phyloP scores from a whole-genome alignment of 30 jellyfish, hydroid and myxozoan genomes.

The Hydractinia symbiolongicarpus region DNA sequence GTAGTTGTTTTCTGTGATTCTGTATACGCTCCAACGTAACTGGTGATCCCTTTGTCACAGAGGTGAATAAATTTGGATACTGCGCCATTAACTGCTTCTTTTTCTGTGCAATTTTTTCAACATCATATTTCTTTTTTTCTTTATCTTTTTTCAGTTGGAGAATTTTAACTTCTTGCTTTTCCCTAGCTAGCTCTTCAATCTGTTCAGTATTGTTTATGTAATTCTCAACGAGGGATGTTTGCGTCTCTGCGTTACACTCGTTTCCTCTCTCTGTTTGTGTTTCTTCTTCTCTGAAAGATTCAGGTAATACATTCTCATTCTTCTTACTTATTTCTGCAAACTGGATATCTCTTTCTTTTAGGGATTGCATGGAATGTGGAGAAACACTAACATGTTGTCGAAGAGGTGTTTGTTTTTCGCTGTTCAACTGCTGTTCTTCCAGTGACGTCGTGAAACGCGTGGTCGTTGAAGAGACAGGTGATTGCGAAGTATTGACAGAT shows the following conservation, averaged over 20 bases:
- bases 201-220: not conserved
- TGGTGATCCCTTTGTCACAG: slow-evolving; percentile 1
- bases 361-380: no score
- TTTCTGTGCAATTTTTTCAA: not conserved
- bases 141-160: not conserved
- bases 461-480: no score
- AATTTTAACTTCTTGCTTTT: not conserved
- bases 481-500: no score
- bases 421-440: no score
- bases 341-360: no score
- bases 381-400: no score
- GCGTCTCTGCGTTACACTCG: not conserved
- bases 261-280: not conserved
- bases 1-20: not conserved
- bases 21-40: slow-evolving; percentile 2
- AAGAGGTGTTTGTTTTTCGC: no score
- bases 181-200: not conserved
- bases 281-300: not conserved
- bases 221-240: not conserved
- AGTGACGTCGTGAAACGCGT: no score
- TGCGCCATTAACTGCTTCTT: not conserved
- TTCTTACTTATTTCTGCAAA: no score
- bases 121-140: not conserved
- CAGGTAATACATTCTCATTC: not conserved
- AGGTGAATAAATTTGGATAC: slow-evolving; percentile 5